A percentile compares a stretch with the other conserved stretches of the same genome.
phyloP scores from a whole-genome alignment of 2,797 vertebrate species.

The Mionectes olivaceus region DNA sequence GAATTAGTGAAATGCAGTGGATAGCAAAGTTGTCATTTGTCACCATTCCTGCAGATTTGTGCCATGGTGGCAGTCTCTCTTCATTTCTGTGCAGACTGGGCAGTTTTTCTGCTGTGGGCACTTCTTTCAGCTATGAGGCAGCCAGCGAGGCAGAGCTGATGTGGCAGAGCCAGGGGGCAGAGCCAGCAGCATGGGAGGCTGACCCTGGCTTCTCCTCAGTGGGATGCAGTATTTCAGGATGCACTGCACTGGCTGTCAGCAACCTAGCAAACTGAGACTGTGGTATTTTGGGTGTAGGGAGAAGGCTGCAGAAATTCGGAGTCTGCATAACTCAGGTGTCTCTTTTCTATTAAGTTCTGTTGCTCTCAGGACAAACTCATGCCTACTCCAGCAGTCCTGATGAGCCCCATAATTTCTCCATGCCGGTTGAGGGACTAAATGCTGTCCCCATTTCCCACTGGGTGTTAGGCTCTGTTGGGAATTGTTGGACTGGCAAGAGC shows the following conservation, averaged over 20 bases:
- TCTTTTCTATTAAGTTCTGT: neutral
- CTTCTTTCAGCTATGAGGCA: neutral
- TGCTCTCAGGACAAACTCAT: neutral
- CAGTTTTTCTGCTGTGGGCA: slow-evolving; percentile 1
- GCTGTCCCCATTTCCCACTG: neutral
- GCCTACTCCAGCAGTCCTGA: neutral
- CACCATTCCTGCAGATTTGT: neutral
- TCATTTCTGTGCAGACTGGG: neutral
- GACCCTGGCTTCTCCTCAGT: neutral
- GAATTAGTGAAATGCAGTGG: neutral
- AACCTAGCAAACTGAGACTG: neutral
- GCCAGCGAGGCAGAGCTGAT: accelerated
- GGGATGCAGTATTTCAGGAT: neutral
- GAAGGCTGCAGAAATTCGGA: neutral
- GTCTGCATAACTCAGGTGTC: neutral
- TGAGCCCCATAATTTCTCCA: neutral
- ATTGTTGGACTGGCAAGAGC: accelerated
- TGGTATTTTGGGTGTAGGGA: neutral
- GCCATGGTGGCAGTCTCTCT: neutral
- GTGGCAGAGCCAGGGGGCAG: neutral
- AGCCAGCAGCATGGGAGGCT: accelerated
- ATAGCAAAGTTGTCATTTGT: neutral
- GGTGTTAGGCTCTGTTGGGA: neutral
- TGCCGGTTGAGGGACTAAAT: neutral
- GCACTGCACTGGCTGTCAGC: accelerated